Conservation (phyloP, 1,140 invertebrate species). For the Heliconius melpomene region DNA sequence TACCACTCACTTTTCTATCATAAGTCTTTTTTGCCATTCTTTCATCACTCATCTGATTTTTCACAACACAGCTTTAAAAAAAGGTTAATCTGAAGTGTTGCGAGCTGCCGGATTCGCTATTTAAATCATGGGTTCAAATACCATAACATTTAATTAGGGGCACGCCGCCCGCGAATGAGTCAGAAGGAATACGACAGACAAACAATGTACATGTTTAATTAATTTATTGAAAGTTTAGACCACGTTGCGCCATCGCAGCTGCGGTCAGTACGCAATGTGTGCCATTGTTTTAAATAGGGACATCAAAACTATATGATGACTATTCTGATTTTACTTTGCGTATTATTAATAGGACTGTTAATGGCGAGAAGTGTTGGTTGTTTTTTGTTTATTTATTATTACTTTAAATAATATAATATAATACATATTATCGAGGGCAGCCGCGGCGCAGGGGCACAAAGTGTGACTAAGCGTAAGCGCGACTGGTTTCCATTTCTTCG, state of each 20-base stretch:
- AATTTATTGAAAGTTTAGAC: slow-evolving; percentile 18
- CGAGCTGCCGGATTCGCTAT: neutral
- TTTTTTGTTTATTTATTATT: no score
- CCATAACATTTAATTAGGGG: slow-evolving; percentile 11
- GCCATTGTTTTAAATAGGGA: slow-evolving; percentile 1
- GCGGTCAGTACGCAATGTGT: neutral
- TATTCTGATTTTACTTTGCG: neutral
- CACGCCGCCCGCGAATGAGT: slow-evolving; percentile 11
- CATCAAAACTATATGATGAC: slow-evolving; percentile 1
- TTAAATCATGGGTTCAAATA: neutral
- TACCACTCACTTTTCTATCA: no score
- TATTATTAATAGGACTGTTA: neutral
- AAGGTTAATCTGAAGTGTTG: neutral
- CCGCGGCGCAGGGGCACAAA: no score
- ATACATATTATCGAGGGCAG: no score
- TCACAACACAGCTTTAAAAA: no score
- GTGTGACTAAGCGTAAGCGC: no score
- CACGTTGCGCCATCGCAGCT: slow-evolving; percentile 6
- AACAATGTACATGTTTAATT: slow-evolving; percentile 12
- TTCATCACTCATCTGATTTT: no score
- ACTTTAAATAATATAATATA: no score
- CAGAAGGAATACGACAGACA: slow-evolving; percentile 15
- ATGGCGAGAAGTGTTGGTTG: neutral
- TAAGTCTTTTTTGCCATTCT: no score
- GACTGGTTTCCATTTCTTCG: no score